Evolutionary conservation across 2,113 vertebrate species (phyloP).

Genomic region (Sorex araneus): DNA sequence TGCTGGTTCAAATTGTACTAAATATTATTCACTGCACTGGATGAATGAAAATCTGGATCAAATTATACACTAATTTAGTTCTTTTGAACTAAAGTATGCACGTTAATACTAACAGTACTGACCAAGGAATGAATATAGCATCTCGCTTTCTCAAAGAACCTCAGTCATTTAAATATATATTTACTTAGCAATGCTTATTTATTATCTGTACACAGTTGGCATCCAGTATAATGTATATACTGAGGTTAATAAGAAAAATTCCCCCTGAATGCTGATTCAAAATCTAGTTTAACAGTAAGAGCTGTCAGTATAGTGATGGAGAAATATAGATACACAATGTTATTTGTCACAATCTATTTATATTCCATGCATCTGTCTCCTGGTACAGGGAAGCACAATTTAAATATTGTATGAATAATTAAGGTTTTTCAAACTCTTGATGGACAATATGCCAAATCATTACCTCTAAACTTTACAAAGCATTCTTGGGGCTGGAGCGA

Average conservation of each 20-base stretch:
- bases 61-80: not conserved
- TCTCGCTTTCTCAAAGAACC: not conserved
- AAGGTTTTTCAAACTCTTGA: not conserved
- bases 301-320: not conserved
- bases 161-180: not conserved
- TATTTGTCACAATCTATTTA: not conserved
- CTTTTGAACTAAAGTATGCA: not conserved
- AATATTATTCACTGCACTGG: not conserved
- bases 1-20: constrained; percentile 17
- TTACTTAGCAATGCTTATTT: not conserved
- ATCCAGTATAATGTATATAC: not conserved
- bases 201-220: not conserved
- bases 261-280: not conserved
- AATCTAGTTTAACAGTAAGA: not conserved
- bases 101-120: not conserved
- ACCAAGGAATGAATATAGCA: not conserved
- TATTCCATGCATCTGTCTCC: not conserved
- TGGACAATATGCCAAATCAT: not conserved
- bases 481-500: no score
- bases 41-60: not conserved
- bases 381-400: not conserved
- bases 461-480: not conserved
- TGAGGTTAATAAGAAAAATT: not conserved
- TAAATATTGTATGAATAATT: not conserved
- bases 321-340: not conserved